A percentile compares a stretch with the other conserved stretches of the same genome.
Conservation (phyloP, 2,888 invertebrate genomes). For the Drosophila rellima region DNA sequence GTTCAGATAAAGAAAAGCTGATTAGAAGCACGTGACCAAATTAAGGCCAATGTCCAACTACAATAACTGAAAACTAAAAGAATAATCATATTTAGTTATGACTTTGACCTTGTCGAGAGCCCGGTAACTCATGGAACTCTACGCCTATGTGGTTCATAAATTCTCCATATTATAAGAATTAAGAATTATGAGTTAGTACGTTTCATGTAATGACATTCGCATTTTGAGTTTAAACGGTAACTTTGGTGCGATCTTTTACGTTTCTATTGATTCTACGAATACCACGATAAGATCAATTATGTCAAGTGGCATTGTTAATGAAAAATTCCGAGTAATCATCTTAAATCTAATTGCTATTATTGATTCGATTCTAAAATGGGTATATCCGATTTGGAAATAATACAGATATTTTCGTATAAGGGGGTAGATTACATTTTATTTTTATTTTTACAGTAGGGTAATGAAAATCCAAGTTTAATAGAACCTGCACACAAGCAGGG, state of each 20-base stretch:
- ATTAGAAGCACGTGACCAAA: slow-evolving; percentile 11
- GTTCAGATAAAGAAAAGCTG: slow-evolving; percentile 3
- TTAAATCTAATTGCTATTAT: slow-evolving; percentile 6
- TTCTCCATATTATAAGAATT: slow-evolving; percentile 7
- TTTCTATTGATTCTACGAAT: slow-evolving; percentile 12
- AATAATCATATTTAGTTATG: slow-evolving; percentile 15
- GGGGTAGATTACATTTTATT: not conserved
- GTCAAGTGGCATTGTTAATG: slow-evolving; percentile 27
- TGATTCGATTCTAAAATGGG: not conserved
- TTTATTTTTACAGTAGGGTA: not conserved
- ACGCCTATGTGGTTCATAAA: slow-evolving; percentile 20
- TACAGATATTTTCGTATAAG: not conserved
- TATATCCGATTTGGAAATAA: not conserved
- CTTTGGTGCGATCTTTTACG: slow-evolving; percentile 13
- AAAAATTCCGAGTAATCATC: slow-evolving; percentile 34
- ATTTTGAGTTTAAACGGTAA: slow-evolving; percentile 4
- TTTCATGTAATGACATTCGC: slow-evolving; percentile 23
- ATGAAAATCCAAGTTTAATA: slow-evolving; percentile 29
- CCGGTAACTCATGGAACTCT: not conserved
- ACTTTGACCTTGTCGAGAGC: slow-evolving; percentile 1
- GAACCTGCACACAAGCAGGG: slow-evolving; percentile 32
- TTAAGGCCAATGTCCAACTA: slow-evolving; percentile 1
- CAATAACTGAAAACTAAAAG: slow-evolving; percentile 2
- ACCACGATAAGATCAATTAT: slow-evolving; percentile 56
- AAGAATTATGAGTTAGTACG: slow-evolving; percentile 14